Conservation (phyloP, 2,113 vertebrate species). For the Cygnus atratus region DNA sequence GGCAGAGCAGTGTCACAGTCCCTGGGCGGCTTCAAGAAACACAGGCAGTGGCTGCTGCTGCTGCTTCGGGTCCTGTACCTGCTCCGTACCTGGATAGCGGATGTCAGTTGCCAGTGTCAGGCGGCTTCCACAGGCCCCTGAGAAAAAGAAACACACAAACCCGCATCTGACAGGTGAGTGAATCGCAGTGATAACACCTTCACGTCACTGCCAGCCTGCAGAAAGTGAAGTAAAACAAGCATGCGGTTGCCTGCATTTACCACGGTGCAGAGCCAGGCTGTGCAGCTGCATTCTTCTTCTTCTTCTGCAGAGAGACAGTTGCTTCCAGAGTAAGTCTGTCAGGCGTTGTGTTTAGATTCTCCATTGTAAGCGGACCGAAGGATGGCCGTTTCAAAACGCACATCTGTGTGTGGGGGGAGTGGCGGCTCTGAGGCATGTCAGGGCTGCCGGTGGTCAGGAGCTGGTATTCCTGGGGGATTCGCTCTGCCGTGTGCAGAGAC, state of each 20-base stretch:
- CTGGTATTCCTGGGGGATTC: not conserved
- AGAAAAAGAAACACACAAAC: not conserved
- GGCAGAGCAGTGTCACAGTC: not conserved
- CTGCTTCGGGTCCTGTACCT: not conserved
- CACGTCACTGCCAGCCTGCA: not conserved
- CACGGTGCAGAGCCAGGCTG: not conserved
- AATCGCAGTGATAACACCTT: not conserved
- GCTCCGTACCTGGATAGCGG: not conserved
- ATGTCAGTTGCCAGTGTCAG: not conserved
- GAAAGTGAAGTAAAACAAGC: slow-evolving; percentile 47
- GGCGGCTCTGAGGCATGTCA: slow-evolving; percentile 8
- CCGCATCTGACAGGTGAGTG: not conserved
- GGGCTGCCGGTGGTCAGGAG: not conserved
- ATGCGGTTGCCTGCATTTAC: slow-evolving; percentile 6
- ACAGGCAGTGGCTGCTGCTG: not conserved
- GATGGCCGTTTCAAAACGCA: slow-evolving; percentile 16
- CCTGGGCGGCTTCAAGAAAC: not conserved
- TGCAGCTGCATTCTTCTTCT: slow-evolving; percentile 2
- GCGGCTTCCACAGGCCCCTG: not conserved
- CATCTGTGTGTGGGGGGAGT: not conserved
- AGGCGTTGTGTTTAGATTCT: slow-evolving; percentile 30
- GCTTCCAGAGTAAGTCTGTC: slow-evolving; percentile 52
- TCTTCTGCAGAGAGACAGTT: slow-evolving; percentile 35
- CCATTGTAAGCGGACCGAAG: not conserved
- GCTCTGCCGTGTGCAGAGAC: not conserved